phyloP scores from a whole-genome alignment of 2,113 vertebrate genomes.

The Dasypus novemcinctus region DNA sequence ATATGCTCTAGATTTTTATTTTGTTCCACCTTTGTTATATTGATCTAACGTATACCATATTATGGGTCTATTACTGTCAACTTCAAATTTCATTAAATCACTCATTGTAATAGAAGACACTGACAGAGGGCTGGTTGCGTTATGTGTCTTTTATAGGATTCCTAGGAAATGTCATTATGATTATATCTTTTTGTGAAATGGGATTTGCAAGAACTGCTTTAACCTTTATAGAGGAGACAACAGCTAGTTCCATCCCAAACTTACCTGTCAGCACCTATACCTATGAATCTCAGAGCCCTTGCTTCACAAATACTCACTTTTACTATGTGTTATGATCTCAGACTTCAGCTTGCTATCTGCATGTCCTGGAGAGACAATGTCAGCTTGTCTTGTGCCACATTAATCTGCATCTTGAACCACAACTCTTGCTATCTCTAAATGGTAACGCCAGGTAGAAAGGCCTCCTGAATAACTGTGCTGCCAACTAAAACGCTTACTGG shows the following conservation, averaged over 20 bases:
- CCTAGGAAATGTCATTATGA: conserved; percentile 46
- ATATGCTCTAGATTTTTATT: conserved; percentile 41
- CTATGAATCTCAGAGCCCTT: not conserved
- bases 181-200: conserved; percentile 36
- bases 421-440: not conserved
- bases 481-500: not conserved
- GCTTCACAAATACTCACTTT: not conserved
- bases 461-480: not conserved
- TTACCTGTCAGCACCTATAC: not conserved
- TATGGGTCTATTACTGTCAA: conserved; percentile 45
- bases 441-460: not conserved
- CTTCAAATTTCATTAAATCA: conserved; percentile 44
- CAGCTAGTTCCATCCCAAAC: not conserved
- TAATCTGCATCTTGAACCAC: not conserved
- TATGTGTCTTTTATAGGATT: conserved; percentile 36
- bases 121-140: not conserved
- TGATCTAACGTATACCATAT: conserved; percentile 29
- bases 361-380: not conserved
- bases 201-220: conserved; percentile 22
- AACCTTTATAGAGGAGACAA: conserved; percentile 3
- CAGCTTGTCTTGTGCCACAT: not conserved
- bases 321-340: not conserved
- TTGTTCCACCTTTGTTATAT: conserved; percentile 50
- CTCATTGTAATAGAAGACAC: conserved; percentile 10
- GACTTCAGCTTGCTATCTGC: not conserved